Conservation (phyloP, 2,113 vertebrate species). For the Vidua macroura region DNA sequence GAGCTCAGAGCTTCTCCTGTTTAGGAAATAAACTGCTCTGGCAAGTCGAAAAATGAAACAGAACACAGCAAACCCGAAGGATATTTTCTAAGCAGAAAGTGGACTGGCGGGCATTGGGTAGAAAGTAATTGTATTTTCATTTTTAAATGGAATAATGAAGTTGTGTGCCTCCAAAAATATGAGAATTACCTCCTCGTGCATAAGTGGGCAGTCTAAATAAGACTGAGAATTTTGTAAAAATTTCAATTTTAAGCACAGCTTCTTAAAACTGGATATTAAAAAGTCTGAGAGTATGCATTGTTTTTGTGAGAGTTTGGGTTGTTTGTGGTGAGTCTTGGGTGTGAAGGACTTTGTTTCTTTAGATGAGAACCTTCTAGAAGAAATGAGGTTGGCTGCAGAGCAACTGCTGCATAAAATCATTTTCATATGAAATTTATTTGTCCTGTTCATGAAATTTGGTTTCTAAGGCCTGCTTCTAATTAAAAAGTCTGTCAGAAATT, state of each 20-base stretch:
- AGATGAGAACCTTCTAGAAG: background rate
- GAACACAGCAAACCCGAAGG: background rate
- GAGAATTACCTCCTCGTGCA: rapidly evolving
- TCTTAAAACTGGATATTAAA: background rate
- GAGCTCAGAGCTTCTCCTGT: background rate
- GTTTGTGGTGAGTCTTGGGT: background rate
- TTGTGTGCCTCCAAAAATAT: background rate
- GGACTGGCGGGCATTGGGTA: background rate
- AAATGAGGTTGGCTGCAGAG: background rate
- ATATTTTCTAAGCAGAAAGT: rapidly evolving
- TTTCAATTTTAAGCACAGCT: background rate
- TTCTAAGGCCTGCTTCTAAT: background rate
- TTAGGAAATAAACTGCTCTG: background rate
- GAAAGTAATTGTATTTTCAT: background rate
- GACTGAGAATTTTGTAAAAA: background rate
- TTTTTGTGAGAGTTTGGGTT: background rate
- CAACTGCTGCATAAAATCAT: background rate
- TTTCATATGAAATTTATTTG: background rate
- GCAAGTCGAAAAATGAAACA: background rate
- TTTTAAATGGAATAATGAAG: background rate
- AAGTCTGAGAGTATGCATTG: background rate
- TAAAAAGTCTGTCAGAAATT: background rate
- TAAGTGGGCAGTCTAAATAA: background rate
- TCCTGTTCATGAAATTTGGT: background rate
- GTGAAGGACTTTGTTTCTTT: background rate